These are phyloP conservation scores for Buathra laborator DNA, from an alignment of 2,888 invertebrate species.

Conservation along the genomic window DNA sequence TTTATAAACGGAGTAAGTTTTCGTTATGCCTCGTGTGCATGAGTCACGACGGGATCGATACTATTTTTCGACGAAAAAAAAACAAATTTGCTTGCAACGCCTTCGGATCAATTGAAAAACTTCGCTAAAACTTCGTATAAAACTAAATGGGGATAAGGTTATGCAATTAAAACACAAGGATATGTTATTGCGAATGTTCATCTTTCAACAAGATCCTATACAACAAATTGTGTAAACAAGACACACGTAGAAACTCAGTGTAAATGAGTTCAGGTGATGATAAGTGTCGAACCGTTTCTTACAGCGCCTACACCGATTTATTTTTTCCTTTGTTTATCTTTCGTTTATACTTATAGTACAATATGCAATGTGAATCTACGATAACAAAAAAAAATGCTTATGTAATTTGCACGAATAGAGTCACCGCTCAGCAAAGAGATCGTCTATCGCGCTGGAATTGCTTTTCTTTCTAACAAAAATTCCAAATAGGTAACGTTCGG, in stretches of 20 bases:
- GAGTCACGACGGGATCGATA: neutral
- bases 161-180: conserved; percentile 63
- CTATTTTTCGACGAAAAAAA: neutral
- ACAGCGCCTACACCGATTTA: conserved; percentile 29
- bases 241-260: conserved; percentile 75
- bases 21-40: neutral
- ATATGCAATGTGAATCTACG: conserved; percentile 70
- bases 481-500: conserved; percentile 34
- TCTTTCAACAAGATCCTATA: conserved; percentile 81
- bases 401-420: conserved; percentile 69
- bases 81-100: neutral
- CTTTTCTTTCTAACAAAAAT: conserved; percentile 38
- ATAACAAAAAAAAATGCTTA: conserved; percentile 75
- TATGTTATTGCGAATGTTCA: conserved; percentile 80
- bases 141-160: conserved; percentile 42
- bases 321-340: conserved; percentile 36
- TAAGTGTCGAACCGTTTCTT: conserved; percentile 53
- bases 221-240: conserved; percentile 82
- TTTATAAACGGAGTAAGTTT: neutral
- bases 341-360: conserved; percentile 62
- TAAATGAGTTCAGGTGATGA: conserved; percentile 45
- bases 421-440: conserved; percentile 42
- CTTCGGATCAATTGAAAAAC: neutral
- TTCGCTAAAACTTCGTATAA: neutral
- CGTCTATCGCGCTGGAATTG: conserved; percentile 35